phyloP scores from a whole-genome alignment of 2,888 invertebrate genomes.

The Perdita meconis region DNA sequence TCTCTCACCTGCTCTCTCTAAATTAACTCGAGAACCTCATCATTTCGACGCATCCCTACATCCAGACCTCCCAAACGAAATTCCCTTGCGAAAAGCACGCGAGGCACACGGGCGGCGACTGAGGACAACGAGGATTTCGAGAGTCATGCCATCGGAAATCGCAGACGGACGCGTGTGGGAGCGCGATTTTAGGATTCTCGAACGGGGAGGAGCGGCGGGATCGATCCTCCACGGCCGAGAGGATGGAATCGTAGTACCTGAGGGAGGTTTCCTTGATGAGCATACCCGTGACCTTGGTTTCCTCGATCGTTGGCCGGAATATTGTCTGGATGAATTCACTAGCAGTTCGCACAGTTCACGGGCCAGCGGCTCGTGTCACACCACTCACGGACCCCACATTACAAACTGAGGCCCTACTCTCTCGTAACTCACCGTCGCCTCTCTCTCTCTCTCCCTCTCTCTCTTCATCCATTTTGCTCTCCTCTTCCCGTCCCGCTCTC shows the following conservation, averaged over 20 bases:
- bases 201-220: slow-evolving; percentile 8
- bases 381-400: slow-evolving; percentile 80
- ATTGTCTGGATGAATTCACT: slow-evolving; percentile 65
- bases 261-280: slow-evolving; percentile 83
- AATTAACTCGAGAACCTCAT: neutral
- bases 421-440: slow-evolving; percentile 43
- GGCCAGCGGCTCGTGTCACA: slow-evolving; percentile 75
- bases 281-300: slow-evolving; percentile 76
- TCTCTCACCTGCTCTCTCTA: neutral
- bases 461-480: slow-evolving; percentile 47
- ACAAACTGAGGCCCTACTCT: slow-evolving; percentile 76
- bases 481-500: slow-evolving; percentile 39
- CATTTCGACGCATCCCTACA: slow-evolving; percentile 18
- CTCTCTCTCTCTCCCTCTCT: slow-evolving; percentile 39
- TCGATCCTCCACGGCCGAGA: slow-evolving; percentile 39
- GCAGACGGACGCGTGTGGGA: slow-evolving; percentile 23
- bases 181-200: slow-evolving; percentile 38
- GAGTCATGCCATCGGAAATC: slow-evolving; percentile 30
- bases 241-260: slow-evolving; percentile 74
- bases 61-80: slow-evolving; percentile 18
- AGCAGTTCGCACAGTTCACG: slow-evolving; percentile 77
- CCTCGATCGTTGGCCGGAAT: slow-evolving; percentile 63
- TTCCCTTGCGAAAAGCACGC: slow-evolving; percentile 30
- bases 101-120: neutral
- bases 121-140: neutral